These are phyloP conservation scores for Ichneumon xanthorius DNA, from an alignment of 2,888 invertebrate species.

Conservation along the genomic window DNA sequence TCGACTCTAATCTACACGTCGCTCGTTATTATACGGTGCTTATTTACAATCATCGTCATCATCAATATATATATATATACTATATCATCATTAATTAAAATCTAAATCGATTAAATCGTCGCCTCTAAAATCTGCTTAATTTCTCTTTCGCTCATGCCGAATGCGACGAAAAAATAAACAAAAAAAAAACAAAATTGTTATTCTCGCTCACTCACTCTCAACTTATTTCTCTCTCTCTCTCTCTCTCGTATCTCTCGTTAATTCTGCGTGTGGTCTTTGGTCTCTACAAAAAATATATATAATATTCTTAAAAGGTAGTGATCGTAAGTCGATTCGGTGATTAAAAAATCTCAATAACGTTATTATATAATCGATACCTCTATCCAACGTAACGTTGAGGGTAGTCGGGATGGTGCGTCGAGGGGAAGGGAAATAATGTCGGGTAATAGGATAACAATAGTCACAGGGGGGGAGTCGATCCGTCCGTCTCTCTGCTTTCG, in stretches of 20 bases:
- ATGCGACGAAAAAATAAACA: constrained; percentile 49
- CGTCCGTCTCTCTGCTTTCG: constrained; percentile 2
- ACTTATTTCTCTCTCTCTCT: constrained; percentile 62
- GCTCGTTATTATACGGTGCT: constrained; percentile 55
- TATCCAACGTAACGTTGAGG: constrained; percentile 59
- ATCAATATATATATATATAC: constrained; percentile 50
- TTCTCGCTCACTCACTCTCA: constrained; percentile 61
- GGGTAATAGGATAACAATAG: constrained; percentile 34
- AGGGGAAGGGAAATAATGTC: constrained; percentile 43
- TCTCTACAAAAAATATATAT: constrained; percentile 84
- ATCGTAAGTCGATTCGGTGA: constrained; percentile 80
- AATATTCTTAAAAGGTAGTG: constrained; percentile 81
- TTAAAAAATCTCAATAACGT: constrained; percentile 79
- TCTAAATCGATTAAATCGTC: constrained; percentile 67
- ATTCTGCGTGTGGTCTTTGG: constrained; percentile 82
- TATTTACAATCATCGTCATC: constrained; percentile 69
- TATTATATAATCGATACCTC: constrained; percentile 55
- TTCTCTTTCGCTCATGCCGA: constrained; percentile 45
- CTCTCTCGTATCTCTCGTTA: constrained; percentile 57
- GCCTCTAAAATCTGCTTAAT: constrained; percentile 59
- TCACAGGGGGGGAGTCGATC: neutral
- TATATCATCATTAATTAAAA: constrained; percentile 60
- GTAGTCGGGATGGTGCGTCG: constrained; percentile 19
- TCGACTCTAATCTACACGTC: constrained; percentile 55
- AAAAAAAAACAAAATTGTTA: constrained; percentile 32